A percentile compares a stretch with the other conserved stretches of the same genome.
phyloP scores from a whole-genome alignment of 1,140 invertebrate species.

The Meloidogyne exigua region DNA sequence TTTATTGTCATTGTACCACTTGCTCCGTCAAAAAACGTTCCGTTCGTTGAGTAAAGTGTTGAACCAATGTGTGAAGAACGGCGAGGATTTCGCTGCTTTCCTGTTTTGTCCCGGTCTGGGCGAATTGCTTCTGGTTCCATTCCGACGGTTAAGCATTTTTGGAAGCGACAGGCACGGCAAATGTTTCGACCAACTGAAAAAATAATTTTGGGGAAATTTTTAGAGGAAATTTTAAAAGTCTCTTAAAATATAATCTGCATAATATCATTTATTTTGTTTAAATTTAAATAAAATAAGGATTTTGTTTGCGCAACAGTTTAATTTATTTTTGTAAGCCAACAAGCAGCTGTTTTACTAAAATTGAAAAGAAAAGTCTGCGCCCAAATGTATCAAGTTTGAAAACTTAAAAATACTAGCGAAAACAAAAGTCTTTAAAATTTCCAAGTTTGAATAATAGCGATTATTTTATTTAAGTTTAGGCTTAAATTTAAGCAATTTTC shows the following conservation, averaged over 20 bases:
- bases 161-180: slow-evolving; percentile 68
- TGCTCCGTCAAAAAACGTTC: neutral
- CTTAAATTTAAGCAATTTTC: too few relatives aligned
- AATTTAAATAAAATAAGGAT: too few relatives aligned
- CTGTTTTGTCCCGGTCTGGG: slow-evolving; percentile 61
- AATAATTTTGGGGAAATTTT: neutral
- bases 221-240: neutral
- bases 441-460: neutral
- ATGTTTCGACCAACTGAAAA: slow-evolving; percentile 67
- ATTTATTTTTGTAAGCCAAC: too few relatives aligned
- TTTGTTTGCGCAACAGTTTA: too few relatives aligned
- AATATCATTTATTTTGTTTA: neutral
- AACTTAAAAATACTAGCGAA: too few relatives aligned
- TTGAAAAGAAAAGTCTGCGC: too few relatives aligned
- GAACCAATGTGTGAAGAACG: slow-evolving; percentile 24
- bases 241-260: neutral
- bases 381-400: too few relatives aligned
- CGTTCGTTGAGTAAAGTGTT: neutral
- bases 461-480: neutral
- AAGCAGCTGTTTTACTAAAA: too few relatives aligned
- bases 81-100: slow-evolving; percentile 60
- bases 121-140: slow-evolving; percentile 67
- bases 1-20: neutral
- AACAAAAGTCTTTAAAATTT: slow-evolving; percentile 10
- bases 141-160: slow-evolving; percentile 68